phyloP scores from a whole-genome alignment of 2,797 vertebrate genomes.

The Poeciliopsis turneri region DNA sequence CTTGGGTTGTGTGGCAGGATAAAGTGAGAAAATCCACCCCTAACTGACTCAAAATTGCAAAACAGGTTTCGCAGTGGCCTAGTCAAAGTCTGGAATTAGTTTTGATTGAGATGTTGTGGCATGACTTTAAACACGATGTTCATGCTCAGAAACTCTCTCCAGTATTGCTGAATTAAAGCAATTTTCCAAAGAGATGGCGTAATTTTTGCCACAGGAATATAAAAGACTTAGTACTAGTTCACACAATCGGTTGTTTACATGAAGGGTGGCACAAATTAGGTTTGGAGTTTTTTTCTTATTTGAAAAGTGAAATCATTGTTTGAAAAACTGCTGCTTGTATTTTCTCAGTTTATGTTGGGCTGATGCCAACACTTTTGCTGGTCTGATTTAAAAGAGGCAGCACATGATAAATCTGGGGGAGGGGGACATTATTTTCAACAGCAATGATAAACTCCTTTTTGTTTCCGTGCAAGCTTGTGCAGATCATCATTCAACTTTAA shows the following conservation, averaged over 20 bases:
- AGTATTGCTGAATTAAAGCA: not conserved
- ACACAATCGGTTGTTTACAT: not conserved
- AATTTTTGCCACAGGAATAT: not conserved
- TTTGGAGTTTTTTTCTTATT: no score
- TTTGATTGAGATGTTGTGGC: not conserved
- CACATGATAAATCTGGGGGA: not conserved
- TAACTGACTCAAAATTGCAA: not conserved
- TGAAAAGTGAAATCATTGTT: not conserved
- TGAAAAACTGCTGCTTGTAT: not conserved
- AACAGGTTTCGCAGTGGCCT: not conserved
- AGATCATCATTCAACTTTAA: conserved; percentile 14
- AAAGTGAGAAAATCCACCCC: not conserved
- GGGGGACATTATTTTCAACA: not conserved
- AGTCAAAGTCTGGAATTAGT: not conserved
- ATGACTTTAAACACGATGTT: not conserved
- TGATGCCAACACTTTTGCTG: not conserved
- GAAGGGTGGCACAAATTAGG: not conserved
- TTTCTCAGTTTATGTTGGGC: not conserved
- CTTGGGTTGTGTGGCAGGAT: not conserved
- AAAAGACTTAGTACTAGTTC: not conserved
- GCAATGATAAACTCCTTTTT: not conserved
- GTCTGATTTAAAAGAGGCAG: not conserved
- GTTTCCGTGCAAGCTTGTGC: not conserved
- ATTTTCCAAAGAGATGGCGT: not conserved
- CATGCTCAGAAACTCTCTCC: not conserved